These are phyloP conservation scores for Eublepharis macularius DNA, from an alignment of 2,113 vertebrate genomes.

Conservation along the genomic window DNA sequence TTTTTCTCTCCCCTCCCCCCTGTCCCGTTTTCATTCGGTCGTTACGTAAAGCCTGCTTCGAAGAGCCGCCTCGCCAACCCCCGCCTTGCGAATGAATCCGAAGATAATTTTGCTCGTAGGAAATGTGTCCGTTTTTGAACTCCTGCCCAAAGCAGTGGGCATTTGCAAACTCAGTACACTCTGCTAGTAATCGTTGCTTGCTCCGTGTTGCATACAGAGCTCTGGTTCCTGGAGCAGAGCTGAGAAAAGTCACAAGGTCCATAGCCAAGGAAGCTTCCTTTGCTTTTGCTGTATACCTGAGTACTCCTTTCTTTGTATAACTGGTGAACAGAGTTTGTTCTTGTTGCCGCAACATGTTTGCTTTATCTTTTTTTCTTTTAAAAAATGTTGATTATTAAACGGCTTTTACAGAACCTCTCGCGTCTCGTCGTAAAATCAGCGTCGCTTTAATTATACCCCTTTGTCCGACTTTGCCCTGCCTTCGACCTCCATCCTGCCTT, in stretches of 20 bases:
- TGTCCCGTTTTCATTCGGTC: neutral
- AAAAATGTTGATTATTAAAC: conserved; percentile 19
- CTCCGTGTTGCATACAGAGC: neutral
- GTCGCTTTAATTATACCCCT: neutral
- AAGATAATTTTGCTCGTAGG: neutral
- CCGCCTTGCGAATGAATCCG: neutral
- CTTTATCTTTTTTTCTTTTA: neutral
- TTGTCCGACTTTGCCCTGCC: neutral
- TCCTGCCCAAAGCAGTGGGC: neutral
- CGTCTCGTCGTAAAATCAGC: conserved; percentile 11
- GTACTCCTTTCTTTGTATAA: conserved; percentile 8
- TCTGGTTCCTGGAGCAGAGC: neutral
- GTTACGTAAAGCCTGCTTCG: neutral
- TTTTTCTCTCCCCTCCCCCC: neutral
- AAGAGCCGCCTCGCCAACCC: neutral
- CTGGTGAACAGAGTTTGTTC: neutral
- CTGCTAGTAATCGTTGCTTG: neutral
- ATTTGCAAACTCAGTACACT: neutral
- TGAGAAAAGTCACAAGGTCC: neutral
- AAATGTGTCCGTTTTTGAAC: neutral
- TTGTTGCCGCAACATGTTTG: neutral
- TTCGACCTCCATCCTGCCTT: neutral
- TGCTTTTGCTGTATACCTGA: conserved; percentile 16
- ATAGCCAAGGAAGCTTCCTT: neutral
- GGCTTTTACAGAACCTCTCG: conserved; percentile 27